These are phyloP conservation scores for Lampropteryx suffumata DNA, from an alignment of 2,888 invertebrate species.

Conservation along the genomic window DNA sequence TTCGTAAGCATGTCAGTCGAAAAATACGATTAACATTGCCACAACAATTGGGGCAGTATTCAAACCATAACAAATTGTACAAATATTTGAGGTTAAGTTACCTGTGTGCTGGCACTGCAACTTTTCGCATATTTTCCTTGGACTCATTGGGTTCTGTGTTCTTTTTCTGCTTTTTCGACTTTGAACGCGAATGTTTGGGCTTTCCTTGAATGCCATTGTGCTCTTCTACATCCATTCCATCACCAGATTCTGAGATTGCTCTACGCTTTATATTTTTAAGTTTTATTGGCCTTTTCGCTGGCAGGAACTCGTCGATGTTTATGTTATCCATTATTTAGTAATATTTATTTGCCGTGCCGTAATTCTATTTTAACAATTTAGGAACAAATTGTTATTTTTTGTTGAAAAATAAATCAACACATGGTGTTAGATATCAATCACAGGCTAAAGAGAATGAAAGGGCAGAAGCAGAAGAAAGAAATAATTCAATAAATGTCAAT, in stretches of 20 bases:
- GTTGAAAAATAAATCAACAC: constrained; percentile 41
- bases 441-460: constrained; percentile 38
- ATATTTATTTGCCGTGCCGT: not conserved
- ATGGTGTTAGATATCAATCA: constrained; percentile 42
- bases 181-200: constrained; percentile 62
- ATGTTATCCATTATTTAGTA: constrained; percentile 73
- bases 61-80: not conserved
- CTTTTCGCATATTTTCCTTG: constrained; percentile 85
- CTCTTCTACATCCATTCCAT: constrained; percentile 86
- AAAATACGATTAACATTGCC: no score
- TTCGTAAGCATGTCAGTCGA: no score
- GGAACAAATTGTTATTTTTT: constrained; percentile 6
- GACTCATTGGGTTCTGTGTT: constrained; percentile 75
- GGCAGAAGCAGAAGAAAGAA: no score
- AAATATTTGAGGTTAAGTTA: constrained; percentile 54
- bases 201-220: constrained; percentile 83
- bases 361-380: not conserved
- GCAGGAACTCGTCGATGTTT: constrained; percentile 77
- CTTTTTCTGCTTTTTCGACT: constrained; percentile 69
- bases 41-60: no score
- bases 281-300: constrained; percentile 74
- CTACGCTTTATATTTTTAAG: constrained; percentile 79
- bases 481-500: not conserved
- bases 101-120: constrained; percentile 96
- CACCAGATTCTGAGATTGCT: constrained; percentile 73